Evolutionary conservation across 1,140 invertebrate species (phyloP).

Genomic region (Drosophila subpulchrella): DNA sequence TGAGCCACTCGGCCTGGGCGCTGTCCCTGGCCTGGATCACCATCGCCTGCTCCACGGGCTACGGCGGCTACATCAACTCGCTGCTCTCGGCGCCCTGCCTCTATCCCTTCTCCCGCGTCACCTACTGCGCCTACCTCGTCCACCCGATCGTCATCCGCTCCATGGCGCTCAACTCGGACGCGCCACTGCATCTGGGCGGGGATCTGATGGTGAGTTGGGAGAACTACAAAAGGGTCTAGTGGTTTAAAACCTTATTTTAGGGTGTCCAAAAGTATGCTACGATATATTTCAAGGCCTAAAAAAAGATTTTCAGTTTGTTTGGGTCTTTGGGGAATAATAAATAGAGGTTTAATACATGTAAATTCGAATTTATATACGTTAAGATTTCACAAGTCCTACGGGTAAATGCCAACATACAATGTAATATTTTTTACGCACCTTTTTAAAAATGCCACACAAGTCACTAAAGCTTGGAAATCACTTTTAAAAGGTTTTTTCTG

Average conservation of each 20-base stretch:
- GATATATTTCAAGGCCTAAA: too few relatives aligned
- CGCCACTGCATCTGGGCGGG: conserved; percentile 91
- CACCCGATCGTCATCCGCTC: conserved; percentile 92
- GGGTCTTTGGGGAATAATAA: too few relatives aligned
- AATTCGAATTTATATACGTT: too few relatives aligned
- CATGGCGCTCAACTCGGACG: conserved; percentile 91
- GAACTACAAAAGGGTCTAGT: too few relatives aligned
- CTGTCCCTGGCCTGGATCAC: conserved; percentile 93
- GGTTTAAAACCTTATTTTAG: too few relatives aligned
- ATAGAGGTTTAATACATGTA: too few relatives aligned
- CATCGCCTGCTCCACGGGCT: conserved; percentile 94
- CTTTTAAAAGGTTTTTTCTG: not conserved
- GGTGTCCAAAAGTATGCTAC: too few relatives aligned
- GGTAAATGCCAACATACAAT: too few relatives aligned
- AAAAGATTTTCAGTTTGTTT: too few relatives aligned
- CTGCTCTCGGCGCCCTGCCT: conserved; percentile 91
- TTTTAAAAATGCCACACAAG: too few relatives aligned
- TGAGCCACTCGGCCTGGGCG: conserved; percentile 94
- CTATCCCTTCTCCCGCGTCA: conserved; percentile 93
- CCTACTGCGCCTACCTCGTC: conserved; percentile 93
- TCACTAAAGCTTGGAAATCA: not conserved
- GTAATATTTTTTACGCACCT: too few relatives aligned
- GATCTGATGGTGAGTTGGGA: conserved; percentile 88
- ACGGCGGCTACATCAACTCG: conserved; percentile 91
- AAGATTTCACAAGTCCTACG: too few relatives aligned